Evolutionary conservation across 1,140 invertebrate species (phyloP).

Genomic region (Agraylea sexmaculata): DNA sequence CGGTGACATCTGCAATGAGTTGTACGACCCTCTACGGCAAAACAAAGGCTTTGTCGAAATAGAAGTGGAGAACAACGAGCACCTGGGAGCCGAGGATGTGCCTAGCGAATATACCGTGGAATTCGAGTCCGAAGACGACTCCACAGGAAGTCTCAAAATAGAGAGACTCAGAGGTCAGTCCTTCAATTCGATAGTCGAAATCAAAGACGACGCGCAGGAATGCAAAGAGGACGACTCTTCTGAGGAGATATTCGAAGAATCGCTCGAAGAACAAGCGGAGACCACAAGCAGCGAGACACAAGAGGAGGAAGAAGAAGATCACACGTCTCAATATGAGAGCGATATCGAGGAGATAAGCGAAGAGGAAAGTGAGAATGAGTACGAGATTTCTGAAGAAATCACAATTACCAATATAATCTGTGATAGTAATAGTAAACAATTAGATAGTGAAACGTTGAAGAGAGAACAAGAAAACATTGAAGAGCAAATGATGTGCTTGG

Average conservation of each 20-base stretch:
- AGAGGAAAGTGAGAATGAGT: constrained; percentile 14
- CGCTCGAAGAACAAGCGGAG: constrained; percentile 1
- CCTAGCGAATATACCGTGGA: constrained; percentile 3
- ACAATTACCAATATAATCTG: neutral
- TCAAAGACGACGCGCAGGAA: constrained; percentile 11
- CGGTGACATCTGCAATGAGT: neutral
- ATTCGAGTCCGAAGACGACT: constrained; percentile 1
- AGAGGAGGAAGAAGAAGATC: neutral
- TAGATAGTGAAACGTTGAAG: neutral
- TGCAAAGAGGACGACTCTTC: too few species aligned
- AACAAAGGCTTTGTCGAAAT: constrained; percentile 1
- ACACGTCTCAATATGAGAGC: constrained; percentile 7
- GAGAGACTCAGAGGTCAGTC: constrained; percentile 1
- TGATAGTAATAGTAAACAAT: neutral
- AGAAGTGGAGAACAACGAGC: constrained; percentile 17
- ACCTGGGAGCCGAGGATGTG: constrained; percentile 12
- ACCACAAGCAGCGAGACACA: constrained; percentile 1
- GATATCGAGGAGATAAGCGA: constrained; percentile 4
- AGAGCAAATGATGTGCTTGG: neutral
- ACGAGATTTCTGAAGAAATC: constrained; percentile 1
- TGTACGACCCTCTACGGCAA: constrained; percentile 5
- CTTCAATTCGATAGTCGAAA: constrained; percentile 4
- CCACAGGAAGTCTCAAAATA: neutral
- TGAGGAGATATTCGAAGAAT: constrained; percentile 1
- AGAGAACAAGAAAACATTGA: constrained; percentile 6